Evolutionary conservation across 2,113 vertebrate genomes (phyloP).

Genomic region (Zosterops borbonicus): DNA sequence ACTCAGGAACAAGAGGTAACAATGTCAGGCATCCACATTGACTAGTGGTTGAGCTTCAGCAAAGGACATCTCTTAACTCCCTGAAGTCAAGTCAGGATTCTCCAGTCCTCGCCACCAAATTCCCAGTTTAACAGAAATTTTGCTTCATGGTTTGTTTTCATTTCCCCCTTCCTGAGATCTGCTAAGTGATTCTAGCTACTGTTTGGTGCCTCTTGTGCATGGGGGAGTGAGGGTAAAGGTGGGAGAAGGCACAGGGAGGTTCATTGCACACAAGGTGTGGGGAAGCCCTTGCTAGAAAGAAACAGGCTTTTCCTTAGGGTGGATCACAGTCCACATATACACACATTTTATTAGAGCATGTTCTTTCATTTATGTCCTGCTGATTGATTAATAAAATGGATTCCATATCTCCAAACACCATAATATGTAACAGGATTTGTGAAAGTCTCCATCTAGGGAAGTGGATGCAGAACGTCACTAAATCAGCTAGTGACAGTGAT

Average conservation of each 20-base stretch:
- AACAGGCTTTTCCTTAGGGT: not conserved
- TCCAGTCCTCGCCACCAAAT: not conserved
- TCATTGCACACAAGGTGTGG: not conserved
- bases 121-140: not conserved
- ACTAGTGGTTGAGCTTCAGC: not conserved
- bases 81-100: not conserved
- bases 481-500: not conserved
- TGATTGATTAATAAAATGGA: not conserved
- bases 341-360: not conserved
- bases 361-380: not conserved
- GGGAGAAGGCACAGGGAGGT: not conserved
- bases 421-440: not conserved
- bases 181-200: not conserved
- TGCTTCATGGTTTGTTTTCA: not conserved
- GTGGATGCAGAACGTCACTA: not conserved
- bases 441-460: not conserved
- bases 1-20: not conserved
- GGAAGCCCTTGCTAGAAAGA: not conserved
- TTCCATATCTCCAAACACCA: not conserved
- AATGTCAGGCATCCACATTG: too few relatives aligned
- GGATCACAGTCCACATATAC: not conserved
- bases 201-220: rapidly evolving
- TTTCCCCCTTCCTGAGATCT: not conserved
- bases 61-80: not conserved
- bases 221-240: not conserved